These are phyloP conservation scores for Teleogryllus occipitalis DNA, from an alignment of 1,140 invertebrate genomes.

Conservation along the genomic window DNA sequence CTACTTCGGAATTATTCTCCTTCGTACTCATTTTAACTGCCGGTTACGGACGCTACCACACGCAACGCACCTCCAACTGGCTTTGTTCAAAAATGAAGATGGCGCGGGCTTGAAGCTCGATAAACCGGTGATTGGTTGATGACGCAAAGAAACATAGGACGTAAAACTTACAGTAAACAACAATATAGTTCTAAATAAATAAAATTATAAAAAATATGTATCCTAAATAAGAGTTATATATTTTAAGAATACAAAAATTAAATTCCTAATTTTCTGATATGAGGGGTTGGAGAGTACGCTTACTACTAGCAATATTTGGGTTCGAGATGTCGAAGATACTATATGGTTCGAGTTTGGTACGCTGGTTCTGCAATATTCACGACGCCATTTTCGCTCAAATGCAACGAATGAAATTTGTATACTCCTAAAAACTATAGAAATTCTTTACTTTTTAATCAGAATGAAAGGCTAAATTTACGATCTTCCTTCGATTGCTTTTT, in stretches of 20 bases:
- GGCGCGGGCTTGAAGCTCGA: constrained; percentile 60
- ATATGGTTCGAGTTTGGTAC: background rate
- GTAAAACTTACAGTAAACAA: constrained; percentile 19
- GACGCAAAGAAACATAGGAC: constrained; percentile 22
- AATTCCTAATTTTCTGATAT: constrained; percentile 25
- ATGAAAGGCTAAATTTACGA: background rate
- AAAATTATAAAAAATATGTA: constrained; percentile 17
- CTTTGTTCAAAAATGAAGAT: constrained; percentile 75
- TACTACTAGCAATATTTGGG: constrained; percentile 29
- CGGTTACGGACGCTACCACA: constrained; percentile 24
- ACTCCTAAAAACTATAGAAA: background rate
- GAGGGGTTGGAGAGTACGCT: constrained; percentile 51
- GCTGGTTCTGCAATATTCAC: background rate
- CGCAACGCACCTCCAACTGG: constrained; percentile 35
- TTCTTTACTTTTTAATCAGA: background rate
- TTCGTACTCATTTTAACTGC: constrained; percentile 68
- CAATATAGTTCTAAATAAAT: constrained; percentile 12
- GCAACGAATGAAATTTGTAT: background rate
- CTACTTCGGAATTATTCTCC: constrained; percentile 72
- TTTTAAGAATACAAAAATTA: constrained; percentile 20
- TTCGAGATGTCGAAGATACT: constrained; percentile 34
- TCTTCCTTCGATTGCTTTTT: too few relatives aligned
- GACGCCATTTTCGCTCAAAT: background rate
- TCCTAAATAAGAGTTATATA: constrained; percentile 12
- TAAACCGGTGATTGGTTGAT: constrained; percentile 47